phyloP scores from a whole-genome alignment of 2,888 invertebrate species.

The Drosophila quinaria region DNA sequence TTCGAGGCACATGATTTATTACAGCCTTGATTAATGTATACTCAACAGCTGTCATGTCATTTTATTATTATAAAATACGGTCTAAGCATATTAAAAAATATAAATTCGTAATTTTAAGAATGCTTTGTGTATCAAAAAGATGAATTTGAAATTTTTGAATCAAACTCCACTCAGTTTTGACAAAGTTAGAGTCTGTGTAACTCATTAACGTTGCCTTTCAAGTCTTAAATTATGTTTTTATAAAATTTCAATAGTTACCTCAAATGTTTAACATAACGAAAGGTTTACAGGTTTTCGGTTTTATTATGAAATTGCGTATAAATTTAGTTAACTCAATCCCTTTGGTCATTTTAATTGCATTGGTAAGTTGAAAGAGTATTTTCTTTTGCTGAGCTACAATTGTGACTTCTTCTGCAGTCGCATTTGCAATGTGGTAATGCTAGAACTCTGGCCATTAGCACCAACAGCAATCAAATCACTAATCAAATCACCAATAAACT shows the following conservation, averaged over 20 bases:
- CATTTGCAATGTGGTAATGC: constrained; percentile 2
- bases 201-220: not conserved
- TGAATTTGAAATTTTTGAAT: not conserved
- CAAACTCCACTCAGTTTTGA: not conserved
- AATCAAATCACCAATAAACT: too few species aligned
- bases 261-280: not conserved
- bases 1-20: not conserved
- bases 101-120: too few species aligned
- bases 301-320: constrained; percentile 7
- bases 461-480: not conserved
- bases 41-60: constrained; percentile 3
- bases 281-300: constrained; percentile 7
- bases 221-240: not conserved
- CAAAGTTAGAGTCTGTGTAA: not conserved
- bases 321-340: constrained; percentile 4
- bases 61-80: constrained; percentile 1
- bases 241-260: constrained; percentile 1
- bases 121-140: too few species aligned
- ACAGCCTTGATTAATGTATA: constrained; percentile 6
- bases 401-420: not conserved
- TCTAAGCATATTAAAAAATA: not conserved
- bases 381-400: not conserved
- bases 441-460: constrained; percentile 9
- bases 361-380: constrained; percentile 28
- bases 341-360: not conserved